Base-by-base conservation (phyloP, 2,797 vertebrate genomes). In the Mormyrops attenuatus region DNA sequence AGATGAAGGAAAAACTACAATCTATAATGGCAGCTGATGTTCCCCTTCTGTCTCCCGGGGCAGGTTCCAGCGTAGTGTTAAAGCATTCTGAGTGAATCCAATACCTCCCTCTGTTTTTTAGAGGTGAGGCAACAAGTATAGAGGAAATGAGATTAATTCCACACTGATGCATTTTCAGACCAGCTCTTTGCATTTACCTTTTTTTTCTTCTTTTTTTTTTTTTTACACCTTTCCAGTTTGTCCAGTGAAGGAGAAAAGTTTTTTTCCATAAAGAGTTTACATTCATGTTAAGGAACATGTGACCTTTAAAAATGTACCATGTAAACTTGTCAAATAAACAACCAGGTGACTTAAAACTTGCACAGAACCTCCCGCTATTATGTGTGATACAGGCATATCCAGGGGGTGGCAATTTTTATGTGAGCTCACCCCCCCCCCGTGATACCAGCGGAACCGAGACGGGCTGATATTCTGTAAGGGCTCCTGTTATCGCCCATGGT, bases 101-200 rank as follows among this genome's bases (percentile, higher is more conserved):
- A 38, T 5, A 17, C 47, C 49, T 49, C 88, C 93, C 89, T 90
- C 94, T 92, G 80, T 92, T 89, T 90, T 94, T 92, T 93, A 92
- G 93, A 94, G 95, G 93, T 88, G 90, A 92, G 93, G 96, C 94
- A 97, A 97, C 96, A 97, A 63, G 97, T 97, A 97, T 94, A 90
- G 41, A 94, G 93, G 91, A 94, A 95, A 89, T 93, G 94, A 91
- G 94, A 93, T 89, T 91, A 93, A 92, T 94, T 94, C 91, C 92
- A 95, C 93, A 95, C 95, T 95, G 95, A 95, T 97, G 96, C 95
- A 93, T 94, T 94, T 95, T 93, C 93, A 96, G 96, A 97, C 96
- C 95, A 94, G 95, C 95, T 96, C 93, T 92, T 90, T 93, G 53
- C 66, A 73, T 92, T 93, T 57, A 57, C 20, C 20, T 90, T 47